Evolutionary conservation across 2,113 vertebrate species (phyloP).

Genomic region (Smithornis capensis): DNA sequence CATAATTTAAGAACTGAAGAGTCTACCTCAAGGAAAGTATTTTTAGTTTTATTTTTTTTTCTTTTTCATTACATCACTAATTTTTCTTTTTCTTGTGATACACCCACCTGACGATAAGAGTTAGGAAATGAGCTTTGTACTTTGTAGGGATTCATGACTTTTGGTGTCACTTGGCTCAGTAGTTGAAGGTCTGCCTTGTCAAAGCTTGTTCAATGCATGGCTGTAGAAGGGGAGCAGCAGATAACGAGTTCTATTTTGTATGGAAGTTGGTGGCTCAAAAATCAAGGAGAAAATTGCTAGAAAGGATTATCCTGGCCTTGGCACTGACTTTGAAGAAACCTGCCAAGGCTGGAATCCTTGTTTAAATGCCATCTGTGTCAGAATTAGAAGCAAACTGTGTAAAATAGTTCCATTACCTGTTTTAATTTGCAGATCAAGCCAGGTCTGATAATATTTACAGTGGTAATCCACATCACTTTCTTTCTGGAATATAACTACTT

Average conservation of each 20-base stretch:
- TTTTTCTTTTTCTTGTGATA: background rate
- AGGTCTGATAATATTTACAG: background rate
- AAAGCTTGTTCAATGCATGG: background rate
- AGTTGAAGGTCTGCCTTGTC: background rate
- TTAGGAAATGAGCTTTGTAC: background rate
- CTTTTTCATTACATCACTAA: background rate
- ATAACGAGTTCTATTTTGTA: background rate
- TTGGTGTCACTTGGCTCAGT: background rate
- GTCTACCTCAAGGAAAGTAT: background rate
- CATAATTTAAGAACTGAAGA: background rate
- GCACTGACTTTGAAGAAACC: background rate
- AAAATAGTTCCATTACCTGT: slow-evolving; percentile 11
- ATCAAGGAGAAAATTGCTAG: slow-evolving; percentile 18
- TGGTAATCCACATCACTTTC: background rate
- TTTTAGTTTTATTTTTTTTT: background rate
- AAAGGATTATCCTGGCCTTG: slow-evolving; percentile 37
- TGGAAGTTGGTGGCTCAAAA: background rate
- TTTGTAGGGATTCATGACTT: background rate
- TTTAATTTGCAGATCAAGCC: background rate
- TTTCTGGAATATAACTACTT: background rate
- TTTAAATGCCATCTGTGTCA: slow-evolving; percentile 5
- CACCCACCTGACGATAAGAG: background rate
- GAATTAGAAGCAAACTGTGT: background rate
- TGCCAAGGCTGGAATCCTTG: slow-evolving; percentile 17
- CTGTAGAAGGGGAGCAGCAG: background rate